Percentiles rank a stretch among this genome's conserved stretches.
These are phyloP conservation scores for Heliothis subflexa DNA, from an alignment of 1,140 invertebrate genomes.

Conservation along the genomic window DNA sequence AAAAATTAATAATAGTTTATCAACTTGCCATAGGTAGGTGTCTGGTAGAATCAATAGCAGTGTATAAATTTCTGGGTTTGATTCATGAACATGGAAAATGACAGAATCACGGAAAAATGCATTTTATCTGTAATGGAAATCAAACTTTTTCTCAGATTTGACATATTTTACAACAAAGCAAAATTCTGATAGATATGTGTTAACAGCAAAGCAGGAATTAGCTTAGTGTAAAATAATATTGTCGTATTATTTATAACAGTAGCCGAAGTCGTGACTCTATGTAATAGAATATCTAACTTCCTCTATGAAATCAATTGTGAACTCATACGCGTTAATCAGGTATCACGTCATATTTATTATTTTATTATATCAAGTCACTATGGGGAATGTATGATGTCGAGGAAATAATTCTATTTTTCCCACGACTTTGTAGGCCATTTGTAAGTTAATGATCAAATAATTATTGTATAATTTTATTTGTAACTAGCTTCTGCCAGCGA, in stretches of 20 bases:
- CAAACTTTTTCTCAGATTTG: too few relatives aligned
- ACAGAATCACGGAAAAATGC: too few relatives aligned
- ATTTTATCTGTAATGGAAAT: too few relatives aligned
- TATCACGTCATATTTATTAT: constrained; percentile 35
- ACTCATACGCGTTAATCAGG: constrained; percentile 14
- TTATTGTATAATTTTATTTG: not conserved
- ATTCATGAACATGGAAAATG: too few relatives aligned
- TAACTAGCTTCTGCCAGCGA: too few relatives aligned
- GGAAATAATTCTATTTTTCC: constrained; percentile 22
- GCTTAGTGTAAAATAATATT: not conserved
- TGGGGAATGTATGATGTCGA: not conserved
- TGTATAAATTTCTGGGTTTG: too few relatives aligned
- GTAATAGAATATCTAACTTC: constrained; percentile 26
- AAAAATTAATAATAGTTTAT: not conserved
- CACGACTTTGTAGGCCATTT: constrained; percentile 22
- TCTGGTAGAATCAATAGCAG: too few relatives aligned
- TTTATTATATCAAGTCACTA: constrained; percentile 32
- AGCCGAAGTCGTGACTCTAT: constrained; percentile 14
- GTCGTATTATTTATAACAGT: constrained; percentile 15
- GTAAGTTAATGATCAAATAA: constrained; percentile 31
- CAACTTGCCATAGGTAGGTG: too few relatives aligned
- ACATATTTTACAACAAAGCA: too few relatives aligned
- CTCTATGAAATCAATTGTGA: constrained; percentile 24
- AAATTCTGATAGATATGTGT: not conserved
- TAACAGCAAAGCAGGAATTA: not conserved